These are phyloP conservation scores for Edolisoma coerulescens DNA, from an alignment of 2,113 vertebrate species.

Conservation along the genomic window DNA sequence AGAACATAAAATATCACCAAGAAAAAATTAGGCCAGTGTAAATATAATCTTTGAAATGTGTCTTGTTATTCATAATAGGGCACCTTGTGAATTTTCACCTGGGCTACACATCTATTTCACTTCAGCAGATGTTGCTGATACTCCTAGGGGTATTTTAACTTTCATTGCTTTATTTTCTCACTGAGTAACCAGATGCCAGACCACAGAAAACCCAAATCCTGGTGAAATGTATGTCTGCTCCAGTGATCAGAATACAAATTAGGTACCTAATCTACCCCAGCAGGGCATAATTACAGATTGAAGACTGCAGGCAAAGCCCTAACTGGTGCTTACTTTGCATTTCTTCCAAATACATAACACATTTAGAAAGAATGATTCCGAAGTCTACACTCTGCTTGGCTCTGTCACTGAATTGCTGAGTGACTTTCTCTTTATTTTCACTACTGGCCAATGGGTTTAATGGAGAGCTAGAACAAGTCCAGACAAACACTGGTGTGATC, in stretches of 20 bases:
- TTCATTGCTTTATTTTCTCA: slow-evolving; percentile 47
- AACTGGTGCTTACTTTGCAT: not conserved
- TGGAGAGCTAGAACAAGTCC: not conserved
- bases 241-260: slow-evolving; percentile 21
- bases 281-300: not conserved
- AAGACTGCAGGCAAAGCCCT: not conserved
- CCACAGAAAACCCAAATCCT: slow-evolving; percentile 7
- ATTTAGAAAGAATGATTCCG: not conserved
- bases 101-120: not conserved
- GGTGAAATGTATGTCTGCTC: not conserved
- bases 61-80: slow-evolving; percentile 31
- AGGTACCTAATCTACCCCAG: not conserved
- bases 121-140: slow-evolving; percentile 49
- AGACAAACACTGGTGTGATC: not conserved
- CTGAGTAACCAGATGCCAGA: slow-evolving; percentile 45
- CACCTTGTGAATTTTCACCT: slow-evolving; percentile 24
- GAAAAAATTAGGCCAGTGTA: slow-evolving; percentile 8
- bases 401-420: not conserved
- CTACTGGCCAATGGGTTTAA: not conserved
- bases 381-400: not conserved
- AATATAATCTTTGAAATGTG: slow-evolving; percentile 34
- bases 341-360: not conserved
- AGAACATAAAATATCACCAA: not conserved
- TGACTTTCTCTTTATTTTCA: not conserved
- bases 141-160: slow-evolving; percentile 21